Evolutionary conservation across 1,140 invertebrate genomes (phyloP).

Genomic region (Drosophila repletoides): DNA sequence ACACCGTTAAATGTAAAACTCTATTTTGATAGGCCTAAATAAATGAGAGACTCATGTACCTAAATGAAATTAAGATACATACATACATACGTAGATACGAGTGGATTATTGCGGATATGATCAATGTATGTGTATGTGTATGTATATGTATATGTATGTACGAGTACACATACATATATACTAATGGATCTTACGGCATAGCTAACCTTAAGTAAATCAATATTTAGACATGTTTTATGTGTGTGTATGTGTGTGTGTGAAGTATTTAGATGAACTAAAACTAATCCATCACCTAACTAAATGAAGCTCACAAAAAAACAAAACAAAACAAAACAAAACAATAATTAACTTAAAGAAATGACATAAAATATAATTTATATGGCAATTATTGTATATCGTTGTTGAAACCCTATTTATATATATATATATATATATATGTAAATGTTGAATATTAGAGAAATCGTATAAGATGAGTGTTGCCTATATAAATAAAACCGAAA

Average conservation of each 20-base stretch:
- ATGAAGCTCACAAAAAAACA: constrained; percentile 32
- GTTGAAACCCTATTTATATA: constrained; percentile 50
- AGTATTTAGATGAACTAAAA: constrained; percentile 19
- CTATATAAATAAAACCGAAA: constrained; percentile 17
- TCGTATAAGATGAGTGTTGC: constrained; percentile 41
- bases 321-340: constrained; percentile 27
- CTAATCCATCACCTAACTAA: constrained; percentile 1
- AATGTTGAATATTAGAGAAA: constrained; percentile 41
- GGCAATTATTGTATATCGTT: constrained; percentile 63
- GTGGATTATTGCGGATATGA: constrained; percentile 10
- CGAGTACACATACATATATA: constrained; percentile 35
- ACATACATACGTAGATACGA: constrained; percentile 15
- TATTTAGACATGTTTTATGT: constrained; percentile 74
- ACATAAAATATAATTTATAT: constrained; percentile 58
- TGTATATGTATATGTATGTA: constrained; percentile 32
- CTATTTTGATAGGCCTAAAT: constrained; percentile 47
- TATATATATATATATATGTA: constrained; percentile 32
- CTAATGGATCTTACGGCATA: constrained; percentile 18
- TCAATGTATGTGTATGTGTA: constrained; percentile 6
- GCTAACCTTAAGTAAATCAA: constrained; percentile 3
- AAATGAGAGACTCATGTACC: constrained; percentile 80
- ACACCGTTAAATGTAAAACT: constrained; percentile 41
- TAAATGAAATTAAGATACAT: constrained; percentile 68
- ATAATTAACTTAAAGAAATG: constrained; percentile 50
- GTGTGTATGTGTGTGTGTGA: constrained; percentile 32